Base-by-base conservation (phyloP, 2,797 vertebrate genomes). In the Rhinichthys osculus region DNA sequence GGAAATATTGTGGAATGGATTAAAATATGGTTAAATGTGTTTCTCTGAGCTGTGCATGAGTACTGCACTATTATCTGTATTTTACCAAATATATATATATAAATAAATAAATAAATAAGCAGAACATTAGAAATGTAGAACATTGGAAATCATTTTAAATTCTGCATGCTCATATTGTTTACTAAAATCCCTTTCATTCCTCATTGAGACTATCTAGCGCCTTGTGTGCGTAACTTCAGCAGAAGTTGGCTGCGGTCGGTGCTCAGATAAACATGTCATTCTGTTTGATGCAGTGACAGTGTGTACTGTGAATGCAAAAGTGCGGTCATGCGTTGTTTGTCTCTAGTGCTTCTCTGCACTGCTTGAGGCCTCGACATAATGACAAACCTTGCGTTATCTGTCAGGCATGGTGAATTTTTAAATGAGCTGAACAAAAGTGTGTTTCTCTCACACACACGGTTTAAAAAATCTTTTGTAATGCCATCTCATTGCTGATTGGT, bases 351-450 rank as follows among this genome's bases (percentile, higher is more conserved):
- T 71, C 47, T 81, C 47, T 81, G 30, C 64, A 52, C 38, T 33
- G 38, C 70, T 73, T 73, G 38, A 83, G 57, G 35, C 71, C 57
- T 50, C 52, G 71, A 82, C 52, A 73, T 66, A 54, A 64, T 67
- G 85, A 76, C 73, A 74, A 59, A 81, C 71, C 57, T 47, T 47
- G 44, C 27, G n/a, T 23, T 80, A 78, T 77, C 73, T 40, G 50
- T 38, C 50, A 78, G 21, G 35, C 27, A 42, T 76, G 54, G 70
- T 44, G 70, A 44, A 73, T 82, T 82, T 83, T 54, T 19, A 35
- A 47, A 50, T 73, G 1, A 42, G 19, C 69, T 62, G 52, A 72
- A 16, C 54, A 82, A 42, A 57, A 62, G 38, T 78, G 23, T 27
- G 8, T 62, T 38, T 72, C 71, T 74, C 27, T 62, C 40, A 19